Evolutionary conservation across 2,888 invertebrate genomes (phyloP).

Genomic region (Apamea epomidion): DNA sequence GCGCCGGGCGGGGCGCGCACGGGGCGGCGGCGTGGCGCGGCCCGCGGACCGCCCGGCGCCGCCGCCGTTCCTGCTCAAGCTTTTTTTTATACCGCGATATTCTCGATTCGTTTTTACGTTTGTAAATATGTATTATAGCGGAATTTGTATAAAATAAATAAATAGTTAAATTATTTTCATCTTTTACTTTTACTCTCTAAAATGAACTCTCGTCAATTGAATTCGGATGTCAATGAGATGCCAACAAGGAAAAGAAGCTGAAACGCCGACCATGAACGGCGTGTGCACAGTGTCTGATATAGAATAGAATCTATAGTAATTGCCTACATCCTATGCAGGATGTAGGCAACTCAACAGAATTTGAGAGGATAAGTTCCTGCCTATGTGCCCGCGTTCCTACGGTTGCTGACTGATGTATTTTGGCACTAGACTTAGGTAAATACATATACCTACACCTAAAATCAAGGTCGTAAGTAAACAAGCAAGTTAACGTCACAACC

Average conservation of each 20-base stretch:
- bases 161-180: constrained; percentile 83
- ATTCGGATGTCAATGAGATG: neutral
- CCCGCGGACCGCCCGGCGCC: constrained; percentile 73
- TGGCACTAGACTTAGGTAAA: neutral
- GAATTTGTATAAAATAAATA: constrained; percentile 88
- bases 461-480: neutral
- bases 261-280: neutral
- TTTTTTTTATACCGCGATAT: constrained; percentile 86
- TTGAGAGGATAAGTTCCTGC: neutral
- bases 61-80: constrained; percentile 83
- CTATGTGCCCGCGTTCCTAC: neutral
- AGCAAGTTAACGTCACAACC: neutral
- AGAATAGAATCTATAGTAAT: neutral
- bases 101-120: constrained; percentile 88
- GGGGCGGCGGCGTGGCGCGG: constrained; percentile 67
- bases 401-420: neutral
- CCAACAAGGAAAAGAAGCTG: neutral
- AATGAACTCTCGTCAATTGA: neutral
- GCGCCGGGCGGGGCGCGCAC: constrained; percentile 54
- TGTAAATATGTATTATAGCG: constrained; percentile 91
- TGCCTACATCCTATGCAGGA: neutral
- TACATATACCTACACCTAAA: neutral
- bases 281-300: neutral
- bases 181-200: constrained; percentile 64
- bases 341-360: neutral